phyloP scores from a whole-genome alignment of 2,113 vertebrate genomes.

The Pachypanchax playfairii region DNA sequence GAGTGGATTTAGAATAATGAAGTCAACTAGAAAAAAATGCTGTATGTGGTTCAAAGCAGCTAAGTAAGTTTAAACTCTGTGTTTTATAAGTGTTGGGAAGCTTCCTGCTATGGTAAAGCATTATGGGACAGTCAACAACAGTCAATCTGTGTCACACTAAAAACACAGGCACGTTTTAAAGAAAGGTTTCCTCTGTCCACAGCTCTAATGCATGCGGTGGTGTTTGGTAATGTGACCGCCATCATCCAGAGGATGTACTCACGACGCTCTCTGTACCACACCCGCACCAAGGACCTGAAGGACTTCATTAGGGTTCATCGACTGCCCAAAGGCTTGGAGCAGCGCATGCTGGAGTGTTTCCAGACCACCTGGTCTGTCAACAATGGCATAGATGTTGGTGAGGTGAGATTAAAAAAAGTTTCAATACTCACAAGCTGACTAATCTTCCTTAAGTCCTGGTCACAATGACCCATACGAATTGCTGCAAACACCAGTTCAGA shows the following conservation, averaged over 20 bases:
- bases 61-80: too few relatives aligned
- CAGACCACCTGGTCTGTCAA: conserved; percentile 98
- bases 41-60: too few relatives aligned
- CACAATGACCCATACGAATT: too few relatives aligned
- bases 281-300: conserved; percentile 93
- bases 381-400: conserved; percentile 94
- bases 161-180: neutral
- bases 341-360: conserved; percentile 97
- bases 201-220: conserved; percentile 96
- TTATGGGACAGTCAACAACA: too few relatives aligned
- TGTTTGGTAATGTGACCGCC: conserved; percentile 95
- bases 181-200: neutral
- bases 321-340: conserved; percentile 91
- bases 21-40: too few relatives aligned
- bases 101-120: too few relatives aligned
- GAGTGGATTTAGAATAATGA: too few relatives aligned
- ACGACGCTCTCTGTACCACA: conserved; percentile 95
- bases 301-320: conserved; percentile 95
- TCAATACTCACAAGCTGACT: too few relatives aligned
- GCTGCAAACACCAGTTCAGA: too few relatives aligned
- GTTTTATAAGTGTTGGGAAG: too few relatives aligned
- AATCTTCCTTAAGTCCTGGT: too few relatives aligned
- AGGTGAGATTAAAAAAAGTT: conserved; percentile 85
- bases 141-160: too few relatives aligned
- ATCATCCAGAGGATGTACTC: conserved; percentile 98